phyloP scores from a whole-genome alignment of 2,888 invertebrate species.

The Noctua janthe region DNA sequence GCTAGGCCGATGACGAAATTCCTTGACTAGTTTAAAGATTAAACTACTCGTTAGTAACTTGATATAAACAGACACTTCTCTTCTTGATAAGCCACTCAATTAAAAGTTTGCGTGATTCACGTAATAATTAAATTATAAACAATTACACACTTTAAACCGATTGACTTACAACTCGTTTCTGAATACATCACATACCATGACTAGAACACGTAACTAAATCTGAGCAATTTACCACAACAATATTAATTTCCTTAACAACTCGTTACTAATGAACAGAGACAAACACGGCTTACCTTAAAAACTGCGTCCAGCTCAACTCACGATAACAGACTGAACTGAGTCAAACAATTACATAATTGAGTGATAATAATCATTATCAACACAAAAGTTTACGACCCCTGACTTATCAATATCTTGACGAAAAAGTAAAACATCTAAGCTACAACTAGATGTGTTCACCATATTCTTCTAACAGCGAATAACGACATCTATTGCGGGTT shows the following conservation, averaged over 20 bases:
- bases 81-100: too few relatives aligned
- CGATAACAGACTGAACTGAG: conserved; percentile 30
- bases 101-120: neutral
- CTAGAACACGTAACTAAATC: neutral
- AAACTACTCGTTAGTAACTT: neutral
- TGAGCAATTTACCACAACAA: neutral
- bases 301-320: conserved; percentile 3
- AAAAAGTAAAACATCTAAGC: conserved; percentile 10
- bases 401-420: conserved; percentile 47
- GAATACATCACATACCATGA: neutral
- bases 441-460: neutral
- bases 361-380: conserved; percentile 69
- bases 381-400: conserved; percentile 79
- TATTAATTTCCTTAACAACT: conserved; percentile 2
- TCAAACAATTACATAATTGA: conserved; percentile 59
- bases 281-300: conserved; percentile 41
- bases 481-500: neutral
- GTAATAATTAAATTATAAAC: neutral
- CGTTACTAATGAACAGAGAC: conserved; percentile 6
- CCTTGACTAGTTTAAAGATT: neutral
- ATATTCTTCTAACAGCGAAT: neutral
- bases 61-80: neutral
- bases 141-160: neutral
- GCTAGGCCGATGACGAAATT: neutral
- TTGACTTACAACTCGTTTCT: neutral